Conservation (phyloP, 2,113 vertebrate genomes). For the Actenoides lindsayi region DNA sequence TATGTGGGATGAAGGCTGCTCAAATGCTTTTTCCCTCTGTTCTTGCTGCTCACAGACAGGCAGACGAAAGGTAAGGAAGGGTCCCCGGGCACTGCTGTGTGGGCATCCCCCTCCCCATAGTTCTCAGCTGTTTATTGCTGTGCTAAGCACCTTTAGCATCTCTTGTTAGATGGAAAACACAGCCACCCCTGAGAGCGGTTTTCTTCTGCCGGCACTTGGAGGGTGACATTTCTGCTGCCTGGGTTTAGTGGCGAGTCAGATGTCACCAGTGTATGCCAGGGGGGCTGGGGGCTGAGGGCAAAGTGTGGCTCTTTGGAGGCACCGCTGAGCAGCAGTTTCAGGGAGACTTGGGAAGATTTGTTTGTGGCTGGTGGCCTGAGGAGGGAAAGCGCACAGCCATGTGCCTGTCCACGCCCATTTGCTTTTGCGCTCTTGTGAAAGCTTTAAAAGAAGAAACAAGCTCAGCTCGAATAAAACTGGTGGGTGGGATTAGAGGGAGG, state of each 20-base stretch:
- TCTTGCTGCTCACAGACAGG: constrained; percentile 74
- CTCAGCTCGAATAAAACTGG: background rate
- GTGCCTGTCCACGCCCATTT: accelerated
- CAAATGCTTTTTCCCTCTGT: constrained; percentile 14
- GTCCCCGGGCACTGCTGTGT: accelerated
- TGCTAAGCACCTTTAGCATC: background rate
- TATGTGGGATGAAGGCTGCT: background rate
- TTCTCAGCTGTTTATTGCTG: background rate
- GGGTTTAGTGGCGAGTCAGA: background rate
- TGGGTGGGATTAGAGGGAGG: background rate
- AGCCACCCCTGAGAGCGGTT: background rate
- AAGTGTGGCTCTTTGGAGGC: accelerated
- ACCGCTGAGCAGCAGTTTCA: accelerated
- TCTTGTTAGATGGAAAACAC: background rate
- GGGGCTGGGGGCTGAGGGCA: accelerated
- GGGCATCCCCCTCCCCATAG: background rate
- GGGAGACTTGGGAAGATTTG: background rate
- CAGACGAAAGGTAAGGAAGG: constrained; percentile 79
- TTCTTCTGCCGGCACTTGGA: background rate
- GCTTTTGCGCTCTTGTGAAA: background rate
- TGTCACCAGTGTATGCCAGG: background rate
- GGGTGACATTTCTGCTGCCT: background rate
- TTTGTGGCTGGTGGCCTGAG: background rate
- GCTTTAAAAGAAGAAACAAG: background rate
- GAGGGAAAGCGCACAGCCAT: background rate